Evolutionary conservation across 1,140 invertebrate species (phyloP).

Genomic region (Euura lappo): DNA sequence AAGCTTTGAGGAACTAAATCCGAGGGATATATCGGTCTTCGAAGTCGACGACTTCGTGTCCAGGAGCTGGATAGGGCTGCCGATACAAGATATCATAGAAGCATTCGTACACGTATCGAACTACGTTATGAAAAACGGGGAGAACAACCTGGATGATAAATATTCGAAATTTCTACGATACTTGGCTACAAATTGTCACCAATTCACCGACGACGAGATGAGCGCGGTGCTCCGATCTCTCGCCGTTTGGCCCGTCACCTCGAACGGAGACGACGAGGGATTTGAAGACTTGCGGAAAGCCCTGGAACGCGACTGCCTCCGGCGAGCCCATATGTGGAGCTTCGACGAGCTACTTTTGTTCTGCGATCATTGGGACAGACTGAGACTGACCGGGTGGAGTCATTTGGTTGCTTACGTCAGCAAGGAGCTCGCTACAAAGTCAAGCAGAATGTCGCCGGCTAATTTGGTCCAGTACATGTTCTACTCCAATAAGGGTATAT

Average conservation of each 20-base stretch:
- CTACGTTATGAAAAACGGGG: constrained; percentile 10
- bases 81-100: constrained; percentile 18
- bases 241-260: constrained; percentile 44
- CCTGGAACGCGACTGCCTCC: constrained; percentile 62
- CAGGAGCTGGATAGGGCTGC: constrained; percentile 16
- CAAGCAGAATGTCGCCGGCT: constrained; percentile 53
- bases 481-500: constrained; percentile 57
- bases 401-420: constrained; percentile 57
- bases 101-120: constrained; percentile 29
- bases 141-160: background rate
- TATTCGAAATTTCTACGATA: constrained; percentile 9
- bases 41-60: too few relatives aligned
- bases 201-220: constrained; percentile 55
- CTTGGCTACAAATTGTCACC: constrained; percentile 30
- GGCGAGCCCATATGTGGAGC: constrained; percentile 49
- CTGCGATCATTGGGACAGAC: constrained; percentile 60
- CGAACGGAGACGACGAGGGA: constrained; percentile 45
- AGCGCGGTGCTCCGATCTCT: constrained; percentile 46
- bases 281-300: constrained; percentile 62
- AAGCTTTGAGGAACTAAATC: too few relatives aligned
- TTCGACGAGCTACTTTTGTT: constrained; percentile 54
- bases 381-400: constrained; percentile 47
- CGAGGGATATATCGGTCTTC: background rate
- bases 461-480: constrained; percentile 65
- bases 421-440: constrained; percentile 56